Evolutionary conservation across 2,888 invertebrate genomes (phyloP).

Genomic region (Xestia xanthographa): DNA sequence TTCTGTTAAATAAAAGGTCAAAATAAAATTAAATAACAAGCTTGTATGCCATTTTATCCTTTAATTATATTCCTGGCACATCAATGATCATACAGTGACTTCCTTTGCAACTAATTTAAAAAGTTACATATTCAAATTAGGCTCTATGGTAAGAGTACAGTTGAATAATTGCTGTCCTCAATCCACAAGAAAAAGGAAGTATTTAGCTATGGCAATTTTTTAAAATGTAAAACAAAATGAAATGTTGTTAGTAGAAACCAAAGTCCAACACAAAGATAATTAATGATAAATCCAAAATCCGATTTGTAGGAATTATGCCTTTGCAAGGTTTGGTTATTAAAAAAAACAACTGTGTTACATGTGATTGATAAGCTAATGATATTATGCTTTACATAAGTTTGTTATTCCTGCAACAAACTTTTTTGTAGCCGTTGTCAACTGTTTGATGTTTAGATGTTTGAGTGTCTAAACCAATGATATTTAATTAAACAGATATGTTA

Average conservation of each 20-base stretch:
- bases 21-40: conserved; percentile 30
- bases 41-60: conserved; percentile 22
- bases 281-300: not conserved
- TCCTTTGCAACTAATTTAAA: conserved; percentile 48
- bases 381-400: not conserved
- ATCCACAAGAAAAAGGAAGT: conserved; percentile 35
- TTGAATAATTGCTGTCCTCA: conserved; percentile 20
- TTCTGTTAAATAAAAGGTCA: conserved; percentile 43
- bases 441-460: not conserved
- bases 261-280: conserved; percentile 6
- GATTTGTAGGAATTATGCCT: not conserved
- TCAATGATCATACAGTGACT: conserved; percentile 34
- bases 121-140: conserved; percentile 54
- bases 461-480: too few relatives aligned
- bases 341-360: not conserved
- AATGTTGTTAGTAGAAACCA: conserved; percentile 1
- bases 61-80: conserved; percentile 48
- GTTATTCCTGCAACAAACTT: not conserved
- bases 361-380: too few relatives aligned
- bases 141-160: conserved; percentile 53
- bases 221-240: conserved; percentile 30
- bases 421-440: not conserved
- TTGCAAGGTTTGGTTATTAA: not conserved
- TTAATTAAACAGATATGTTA: too few relatives aligned
- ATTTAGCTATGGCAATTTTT: conserved; percentile 9